A percentile compares a stretch with the other conserved stretches of the same genome.
Conservation (phyloP, 2,797 vertebrate genomes). For the Spatula clypeata region DNA sequence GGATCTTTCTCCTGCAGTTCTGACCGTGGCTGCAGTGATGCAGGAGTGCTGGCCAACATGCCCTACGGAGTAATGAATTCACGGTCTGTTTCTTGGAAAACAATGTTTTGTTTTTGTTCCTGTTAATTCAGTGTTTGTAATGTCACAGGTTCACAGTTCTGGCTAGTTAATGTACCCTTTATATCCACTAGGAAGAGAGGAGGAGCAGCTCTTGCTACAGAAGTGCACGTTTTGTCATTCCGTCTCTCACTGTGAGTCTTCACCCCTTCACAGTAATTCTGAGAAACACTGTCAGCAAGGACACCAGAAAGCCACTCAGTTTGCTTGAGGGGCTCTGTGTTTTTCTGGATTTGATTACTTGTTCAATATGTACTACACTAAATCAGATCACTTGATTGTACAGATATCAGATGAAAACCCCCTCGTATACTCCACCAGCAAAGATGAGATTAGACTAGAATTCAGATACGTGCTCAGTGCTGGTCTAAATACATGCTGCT, state of each 20-base stretch:
- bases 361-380: not conserved
- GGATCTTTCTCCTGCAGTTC: not conserved
- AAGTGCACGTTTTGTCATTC: not conserved
- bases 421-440: not conserved
- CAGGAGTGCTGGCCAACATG: not conserved
- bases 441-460: not conserved
- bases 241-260: not conserved
- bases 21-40: not conserved
- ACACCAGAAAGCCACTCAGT: not conserved
- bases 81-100: not conserved
- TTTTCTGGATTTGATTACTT: not conserved
- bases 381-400: conserved; percentile 19
- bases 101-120: not conserved
- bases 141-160: not conserved
- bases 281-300: not conserved
- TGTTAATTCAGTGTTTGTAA: not conserved
- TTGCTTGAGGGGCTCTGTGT: not conserved
- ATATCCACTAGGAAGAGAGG: not conserved
- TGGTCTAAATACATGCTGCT: not conserved
- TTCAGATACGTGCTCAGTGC: not conserved
- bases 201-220: not conserved
- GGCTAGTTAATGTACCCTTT: not conserved
- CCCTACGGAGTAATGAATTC: not conserved
- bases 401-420: not conserved
- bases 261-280: not conserved